These are phyloP conservation scores for Tigriopus japonicus DNA, from an alignment of 1,140 invertebrate genomes.

Conservation along the genomic window DNA sequence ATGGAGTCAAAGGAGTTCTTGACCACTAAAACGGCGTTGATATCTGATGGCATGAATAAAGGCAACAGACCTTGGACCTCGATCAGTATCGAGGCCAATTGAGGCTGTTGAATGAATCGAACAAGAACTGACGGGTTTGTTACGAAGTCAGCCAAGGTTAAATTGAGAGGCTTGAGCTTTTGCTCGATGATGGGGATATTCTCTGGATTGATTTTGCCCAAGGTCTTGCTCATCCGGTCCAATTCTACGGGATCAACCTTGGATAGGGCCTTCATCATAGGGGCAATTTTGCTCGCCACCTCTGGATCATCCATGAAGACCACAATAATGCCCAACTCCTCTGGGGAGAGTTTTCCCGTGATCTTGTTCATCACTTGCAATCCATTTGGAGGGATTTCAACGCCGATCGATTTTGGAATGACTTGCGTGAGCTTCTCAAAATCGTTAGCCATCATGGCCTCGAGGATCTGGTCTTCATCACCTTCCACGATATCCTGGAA, in stretches of 20 bases:
- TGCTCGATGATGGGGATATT: constrained; percentile 2
- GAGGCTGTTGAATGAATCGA: background rate
- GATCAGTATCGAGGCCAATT: background rate
- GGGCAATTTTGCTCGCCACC: no score
- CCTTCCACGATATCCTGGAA: no score
- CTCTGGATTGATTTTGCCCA: background rate
- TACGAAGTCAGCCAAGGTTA: background rate
- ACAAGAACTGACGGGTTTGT: background rate
- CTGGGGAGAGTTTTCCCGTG: no score
- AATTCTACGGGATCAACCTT: constrained; percentile 1
- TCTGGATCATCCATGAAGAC: no score
- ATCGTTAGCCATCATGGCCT: no score
- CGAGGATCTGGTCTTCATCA: no score
- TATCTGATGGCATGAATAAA: background rate
- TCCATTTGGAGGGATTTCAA: no score
- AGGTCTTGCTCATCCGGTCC: background rate
- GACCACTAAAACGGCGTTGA: background rate
- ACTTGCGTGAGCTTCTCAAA: no score
- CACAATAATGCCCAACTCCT: no score
- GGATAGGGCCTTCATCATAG: background rate
- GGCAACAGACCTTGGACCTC: constrained; percentile 1
- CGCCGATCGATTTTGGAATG: no score
- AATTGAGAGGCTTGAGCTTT: background rate
- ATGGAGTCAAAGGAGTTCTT: constrained; percentile 2
- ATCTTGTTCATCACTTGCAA: no score